phyloP scores from a whole-genome alignment of 2,113 vertebrate genomes.

The Platycercus adscitus region DNA sequence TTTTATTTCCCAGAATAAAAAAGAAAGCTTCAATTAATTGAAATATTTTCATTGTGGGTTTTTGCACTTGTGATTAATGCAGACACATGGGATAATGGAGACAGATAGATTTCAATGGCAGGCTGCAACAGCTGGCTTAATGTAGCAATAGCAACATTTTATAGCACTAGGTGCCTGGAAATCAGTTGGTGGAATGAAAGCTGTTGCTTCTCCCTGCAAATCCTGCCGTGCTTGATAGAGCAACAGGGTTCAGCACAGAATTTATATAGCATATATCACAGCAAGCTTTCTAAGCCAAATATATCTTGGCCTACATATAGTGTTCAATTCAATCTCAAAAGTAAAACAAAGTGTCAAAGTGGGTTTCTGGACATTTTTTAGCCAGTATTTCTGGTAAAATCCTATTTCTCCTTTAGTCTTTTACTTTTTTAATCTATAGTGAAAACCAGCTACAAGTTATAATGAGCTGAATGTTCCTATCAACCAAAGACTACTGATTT shows the following conservation, averaged over 20 bases:
- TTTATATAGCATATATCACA: background rate
- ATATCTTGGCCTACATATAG: background rate
- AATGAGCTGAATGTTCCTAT: background rate
- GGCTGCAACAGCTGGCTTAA: background rate
- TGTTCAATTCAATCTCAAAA: background rate
- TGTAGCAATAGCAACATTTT: background rate
- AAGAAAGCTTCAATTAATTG: background rate
- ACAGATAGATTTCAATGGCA: background rate
- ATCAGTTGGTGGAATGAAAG: background rate
- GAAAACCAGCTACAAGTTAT: background rate
- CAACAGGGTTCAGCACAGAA: background rate
- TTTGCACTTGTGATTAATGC: background rate
- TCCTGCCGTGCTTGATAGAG: background rate
- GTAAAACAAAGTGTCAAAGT: background rate
- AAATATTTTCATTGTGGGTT: background rate
- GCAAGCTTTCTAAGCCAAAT: background rate
- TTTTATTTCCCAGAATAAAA: background rate
- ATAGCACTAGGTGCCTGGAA: background rate
- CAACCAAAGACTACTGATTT: background rate
- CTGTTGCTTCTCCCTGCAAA: background rate
- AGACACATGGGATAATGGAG: background rate
- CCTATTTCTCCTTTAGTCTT: background rate
- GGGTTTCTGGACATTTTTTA: background rate
- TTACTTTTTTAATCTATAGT: background rate
- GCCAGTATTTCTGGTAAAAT: background rate